These are phyloP conservation scores for Meriones psammophilus DNA, from an alignment of 2,797 vertebrate species.

Conservation along the genomic window DNA sequence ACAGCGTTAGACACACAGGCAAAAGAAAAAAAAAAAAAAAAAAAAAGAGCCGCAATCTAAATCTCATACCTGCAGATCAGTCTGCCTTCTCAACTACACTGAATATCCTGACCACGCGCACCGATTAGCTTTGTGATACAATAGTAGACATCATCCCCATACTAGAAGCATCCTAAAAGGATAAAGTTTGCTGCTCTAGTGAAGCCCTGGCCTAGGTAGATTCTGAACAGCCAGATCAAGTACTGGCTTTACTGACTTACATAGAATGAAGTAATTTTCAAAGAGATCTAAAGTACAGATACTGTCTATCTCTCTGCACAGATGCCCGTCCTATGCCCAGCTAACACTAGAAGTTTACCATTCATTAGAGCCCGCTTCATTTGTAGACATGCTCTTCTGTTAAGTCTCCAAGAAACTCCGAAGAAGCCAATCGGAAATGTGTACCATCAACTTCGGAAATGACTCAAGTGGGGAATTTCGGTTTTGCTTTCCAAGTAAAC, in stretches of 20 bases:
- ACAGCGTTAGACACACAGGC: neutral
- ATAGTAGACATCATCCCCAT: neutral
- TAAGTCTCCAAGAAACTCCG: conserved; percentile 30
- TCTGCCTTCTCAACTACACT: neutral
- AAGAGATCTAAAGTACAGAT: neutral
- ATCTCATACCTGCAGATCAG: neutral
- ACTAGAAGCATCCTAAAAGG: neutral
- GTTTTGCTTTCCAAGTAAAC: conserved; percentile 57
- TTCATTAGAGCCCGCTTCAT: conserved; percentile 47
- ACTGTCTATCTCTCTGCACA: neutral
- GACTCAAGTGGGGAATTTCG: conserved; percentile 26
- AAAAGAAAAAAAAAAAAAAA: neutral
- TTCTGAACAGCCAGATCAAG: conserved; percentile 33
- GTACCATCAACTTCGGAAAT: neutral
- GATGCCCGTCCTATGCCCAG: neutral
- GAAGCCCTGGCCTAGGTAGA: conserved; percentile 1
- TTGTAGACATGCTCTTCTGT: neutral
- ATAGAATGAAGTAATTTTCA: conserved; percentile 43
- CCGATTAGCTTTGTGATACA: neutral
- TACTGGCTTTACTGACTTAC: conserved; percentile 51
- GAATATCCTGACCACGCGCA: neutral
- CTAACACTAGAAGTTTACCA: conserved; percentile 22
- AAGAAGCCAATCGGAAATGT: conserved; percentile 27
- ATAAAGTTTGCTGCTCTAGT: neutral
- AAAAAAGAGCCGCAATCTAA: neutral